Conservation (phyloP, 2,888 invertebrate species). For the Thyatira batis region DNA sequence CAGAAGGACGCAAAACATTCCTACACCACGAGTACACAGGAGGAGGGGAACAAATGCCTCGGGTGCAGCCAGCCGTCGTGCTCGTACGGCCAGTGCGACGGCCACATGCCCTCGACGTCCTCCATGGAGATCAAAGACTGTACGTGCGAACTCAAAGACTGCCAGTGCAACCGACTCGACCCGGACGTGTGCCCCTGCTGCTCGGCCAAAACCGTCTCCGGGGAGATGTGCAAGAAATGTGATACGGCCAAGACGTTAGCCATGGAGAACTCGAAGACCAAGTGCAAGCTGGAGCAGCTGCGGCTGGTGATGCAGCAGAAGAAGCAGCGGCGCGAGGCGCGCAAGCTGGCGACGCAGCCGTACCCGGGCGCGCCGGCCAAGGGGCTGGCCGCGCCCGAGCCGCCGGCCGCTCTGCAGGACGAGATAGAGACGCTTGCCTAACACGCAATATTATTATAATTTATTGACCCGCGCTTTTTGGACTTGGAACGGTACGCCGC, state of each 20-base stretch:
- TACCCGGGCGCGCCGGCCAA: constrained; percentile 83
- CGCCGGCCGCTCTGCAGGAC: constrained; percentile 90
- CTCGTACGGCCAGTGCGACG: constrained; percentile 66
- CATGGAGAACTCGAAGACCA: constrained; percentile 89
- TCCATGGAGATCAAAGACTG: constrained; percentile 26
- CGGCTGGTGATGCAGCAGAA: constrained; percentile 95
- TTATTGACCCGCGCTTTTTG: constrained; percentile 5
- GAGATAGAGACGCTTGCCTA: constrained; percentile 73
- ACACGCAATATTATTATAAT: constrained; percentile 30
- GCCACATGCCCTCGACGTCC: constrained; percentile 45
- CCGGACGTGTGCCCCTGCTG: constrained; percentile 44
- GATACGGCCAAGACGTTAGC: constrained; percentile 78
- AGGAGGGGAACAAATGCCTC: constrained; percentile 51
- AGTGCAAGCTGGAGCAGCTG: constrained; percentile 93
- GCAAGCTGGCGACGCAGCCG: constrained; percentile 86
- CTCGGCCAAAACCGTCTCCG: constrained; percentile 37
- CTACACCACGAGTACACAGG: constrained; percentile 43
- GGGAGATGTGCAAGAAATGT: constrained; percentile 73
- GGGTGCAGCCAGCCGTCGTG: constrained; percentile 57
- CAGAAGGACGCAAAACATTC: constrained; percentile 71
- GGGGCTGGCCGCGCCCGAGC: constrained; percentile 94
- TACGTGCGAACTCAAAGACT: constrained; percentile 37
- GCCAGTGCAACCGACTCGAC: constrained; percentile 47
- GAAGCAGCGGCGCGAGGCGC: constrained; percentile 90
- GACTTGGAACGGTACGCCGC: constrained; percentile 21